phyloP scores from a whole-genome alignment of 2,888 invertebrate genomes.

The Formica aserva region DNA sequence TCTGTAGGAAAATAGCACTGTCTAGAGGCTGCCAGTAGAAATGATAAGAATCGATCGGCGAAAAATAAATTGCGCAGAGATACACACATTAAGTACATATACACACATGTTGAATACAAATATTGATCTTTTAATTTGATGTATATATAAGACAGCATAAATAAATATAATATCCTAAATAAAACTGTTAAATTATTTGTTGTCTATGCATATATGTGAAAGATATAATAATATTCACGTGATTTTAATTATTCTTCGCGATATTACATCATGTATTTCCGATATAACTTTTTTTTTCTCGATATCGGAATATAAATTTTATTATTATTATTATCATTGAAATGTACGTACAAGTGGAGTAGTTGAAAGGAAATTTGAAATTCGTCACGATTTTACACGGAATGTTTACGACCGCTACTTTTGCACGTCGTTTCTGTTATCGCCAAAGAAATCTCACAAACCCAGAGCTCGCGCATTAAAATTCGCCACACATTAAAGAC shows the following conservation, averaged over 20 bases:
- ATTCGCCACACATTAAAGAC: conserved; percentile 35
- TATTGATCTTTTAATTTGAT: neutral
- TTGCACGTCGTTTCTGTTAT: conserved; percentile 31
- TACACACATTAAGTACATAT: conserved; percentile 10
- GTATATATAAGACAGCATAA: neutral
- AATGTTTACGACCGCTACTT: neutral
- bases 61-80: neutral
- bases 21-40: conserved; percentile 11
- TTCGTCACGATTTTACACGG: conserved; percentile 17
- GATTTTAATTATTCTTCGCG: neutral
- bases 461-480: conserved; percentile 2
- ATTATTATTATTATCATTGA: conserved; percentile 1
- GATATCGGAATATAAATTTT: conserved; percentile 4
- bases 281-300: neutral
- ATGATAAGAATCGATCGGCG: conserved; percentile 19
- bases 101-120: neutral
- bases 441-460: conserved; percentile 10
- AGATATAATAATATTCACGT: neutral
- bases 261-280: neutral
- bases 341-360: neutral
- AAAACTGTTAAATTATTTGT: neutral
- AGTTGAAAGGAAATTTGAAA: neutral
- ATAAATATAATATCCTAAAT: neutral
- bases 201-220: neutral
- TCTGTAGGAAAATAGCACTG: conserved; percentile 36